Conservation (phyloP, 2,113 vertebrate genomes). For the Phylloscopus whistleri region DNA sequence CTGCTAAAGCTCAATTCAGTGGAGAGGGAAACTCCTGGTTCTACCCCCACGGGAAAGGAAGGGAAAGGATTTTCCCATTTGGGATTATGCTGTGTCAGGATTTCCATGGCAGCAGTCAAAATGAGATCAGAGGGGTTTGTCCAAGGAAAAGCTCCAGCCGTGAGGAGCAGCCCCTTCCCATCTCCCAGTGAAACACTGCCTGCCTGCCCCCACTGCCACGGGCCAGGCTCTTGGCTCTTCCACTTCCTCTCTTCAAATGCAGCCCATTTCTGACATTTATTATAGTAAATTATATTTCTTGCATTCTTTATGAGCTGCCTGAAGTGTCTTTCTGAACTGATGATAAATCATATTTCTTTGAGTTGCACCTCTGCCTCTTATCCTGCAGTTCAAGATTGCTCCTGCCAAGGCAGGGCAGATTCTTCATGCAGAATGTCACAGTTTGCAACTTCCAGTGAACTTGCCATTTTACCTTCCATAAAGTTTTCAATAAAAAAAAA, state of each 20-base stretch:
- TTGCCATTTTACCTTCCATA: background rate
- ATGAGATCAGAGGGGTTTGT: background rate
- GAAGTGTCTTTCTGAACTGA: slow-evolving; percentile 38
- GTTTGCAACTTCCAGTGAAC: background rate
- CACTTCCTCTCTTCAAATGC: slow-evolving; percentile 37
- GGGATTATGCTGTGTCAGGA: background rate
- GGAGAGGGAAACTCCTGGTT: background rate
- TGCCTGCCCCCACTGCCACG: background rate
- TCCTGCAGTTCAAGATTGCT: background rate
- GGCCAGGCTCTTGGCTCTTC: background rate
- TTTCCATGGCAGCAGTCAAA: background rate
- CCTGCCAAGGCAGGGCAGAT: background rate
- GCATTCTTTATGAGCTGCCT: slow-evolving; percentile 65
- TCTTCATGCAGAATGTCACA: background rate
- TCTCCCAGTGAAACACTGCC: background rate
- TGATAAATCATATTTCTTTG: slow-evolving; percentile 56
- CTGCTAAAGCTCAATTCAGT: background rate
- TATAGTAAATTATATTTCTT: slow-evolving; percentile 57
- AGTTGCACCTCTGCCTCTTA: slow-evolving; percentile 37
- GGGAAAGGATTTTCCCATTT: background rate
- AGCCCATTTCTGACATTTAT: slow-evolving; percentile 61
- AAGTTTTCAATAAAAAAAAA: background rate
- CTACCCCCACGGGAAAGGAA: background rate
- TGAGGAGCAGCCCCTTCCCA: background rate
- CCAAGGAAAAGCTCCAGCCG: background rate